A percentile compares a stretch with the other conserved stretches of the same genome.
Conservation (phyloP, 2,113 vertebrate genomes). For the Solea solea region DNA sequence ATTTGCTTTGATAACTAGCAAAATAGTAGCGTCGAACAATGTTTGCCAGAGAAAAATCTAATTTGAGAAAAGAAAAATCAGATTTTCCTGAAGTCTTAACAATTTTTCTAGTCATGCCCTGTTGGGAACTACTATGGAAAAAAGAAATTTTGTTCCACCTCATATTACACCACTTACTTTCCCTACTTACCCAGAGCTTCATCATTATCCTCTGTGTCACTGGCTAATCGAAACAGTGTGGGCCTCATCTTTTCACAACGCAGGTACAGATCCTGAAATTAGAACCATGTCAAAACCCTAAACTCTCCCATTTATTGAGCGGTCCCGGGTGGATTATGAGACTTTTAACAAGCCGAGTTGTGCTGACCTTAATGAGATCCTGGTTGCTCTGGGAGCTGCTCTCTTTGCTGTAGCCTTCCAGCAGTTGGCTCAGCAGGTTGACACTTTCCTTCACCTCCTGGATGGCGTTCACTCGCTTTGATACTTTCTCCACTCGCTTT, state of each 20-base stretch:
- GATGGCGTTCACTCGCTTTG: slow-evolving; percentile 94
- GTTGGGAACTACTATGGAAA: neutral
- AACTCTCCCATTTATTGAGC: neutral
- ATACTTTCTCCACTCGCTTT: slow-evolving; percentile 97
- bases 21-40: too few relatives aligned
- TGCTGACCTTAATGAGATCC: slow-evolving; percentile 93
- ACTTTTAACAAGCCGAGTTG: slow-evolving; percentile 16
- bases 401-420: slow-evolving; percentile 87
- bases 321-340: neutral
- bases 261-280: slow-evolving; percentile 91
- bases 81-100: too few relatives aligned
- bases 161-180: neutral
- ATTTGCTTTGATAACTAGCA: too few relatives aligned
- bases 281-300: slow-evolving; percentile 18
- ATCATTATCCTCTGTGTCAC: slow-evolving; percentile 97
- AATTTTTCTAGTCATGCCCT: neutral
- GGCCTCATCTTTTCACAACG: slow-evolving; percentile 98
- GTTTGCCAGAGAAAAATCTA: too few relatives aligned
- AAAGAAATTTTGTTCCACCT: neutral
- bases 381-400: slow-evolving; percentile 86
- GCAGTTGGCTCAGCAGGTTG: slow-evolving; percentile 92
- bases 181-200: slow-evolving; percentile 89
- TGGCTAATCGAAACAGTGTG: slow-evolving; percentile 93
- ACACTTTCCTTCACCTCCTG: slow-evolving; percentile 97
- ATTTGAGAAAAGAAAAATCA: too few relatives aligned